phyloP scores from a whole-genome alignment of 2,888 invertebrate genomes.

The Tenthredo amoena region DNA sequence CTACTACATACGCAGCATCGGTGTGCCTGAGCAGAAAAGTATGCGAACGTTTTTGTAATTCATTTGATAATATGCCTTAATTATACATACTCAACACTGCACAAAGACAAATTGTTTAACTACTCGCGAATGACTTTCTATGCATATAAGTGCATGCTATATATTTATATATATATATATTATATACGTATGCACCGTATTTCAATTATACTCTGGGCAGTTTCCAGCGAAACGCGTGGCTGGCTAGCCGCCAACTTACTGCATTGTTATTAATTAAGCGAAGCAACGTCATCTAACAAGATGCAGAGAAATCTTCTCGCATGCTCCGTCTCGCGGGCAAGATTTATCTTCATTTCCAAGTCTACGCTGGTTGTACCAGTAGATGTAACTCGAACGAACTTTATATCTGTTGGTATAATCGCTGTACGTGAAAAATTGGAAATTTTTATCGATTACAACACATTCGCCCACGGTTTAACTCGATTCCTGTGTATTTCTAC shows the following conservation, averaged over 20 bases:
- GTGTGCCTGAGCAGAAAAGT: slow-evolving; percentile 5
- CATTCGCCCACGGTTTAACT: not conserved
- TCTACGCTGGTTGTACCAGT: not conserved
- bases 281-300: slow-evolving; percentile 13
- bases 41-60: slow-evolving; percentile 25
- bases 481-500: not conserved
- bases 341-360: slow-evolving; percentile 22
- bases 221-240: slow-evolving; percentile 1
- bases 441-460: not conserved
- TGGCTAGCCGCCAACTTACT: slow-evolving; percentile 42
- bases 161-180: not conserved
- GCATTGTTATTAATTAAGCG: slow-evolving; percentile 46
- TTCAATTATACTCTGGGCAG: slow-evolving; percentile 38
- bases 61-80: slow-evolving; percentile 30
- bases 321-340: not conserved
- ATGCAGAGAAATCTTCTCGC: slow-evolving; percentile 34
- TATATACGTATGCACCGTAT: slow-evolving; percentile 4
- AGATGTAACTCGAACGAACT: not conserved
- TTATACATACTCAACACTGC: slow-evolving; percentile 37
- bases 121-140: not conserved
- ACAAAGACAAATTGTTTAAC: slow-evolving; percentile 42
- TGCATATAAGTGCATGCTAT: not conserved
- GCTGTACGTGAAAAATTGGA: not conserved
- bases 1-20: slow-evolving; percentile 5
- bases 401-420: not conserved